These are phyloP conservation scores for Coleophora flavipennella DNA, from an alignment of 2,888 invertebrate genomes.

Conservation along the genomic window DNA sequence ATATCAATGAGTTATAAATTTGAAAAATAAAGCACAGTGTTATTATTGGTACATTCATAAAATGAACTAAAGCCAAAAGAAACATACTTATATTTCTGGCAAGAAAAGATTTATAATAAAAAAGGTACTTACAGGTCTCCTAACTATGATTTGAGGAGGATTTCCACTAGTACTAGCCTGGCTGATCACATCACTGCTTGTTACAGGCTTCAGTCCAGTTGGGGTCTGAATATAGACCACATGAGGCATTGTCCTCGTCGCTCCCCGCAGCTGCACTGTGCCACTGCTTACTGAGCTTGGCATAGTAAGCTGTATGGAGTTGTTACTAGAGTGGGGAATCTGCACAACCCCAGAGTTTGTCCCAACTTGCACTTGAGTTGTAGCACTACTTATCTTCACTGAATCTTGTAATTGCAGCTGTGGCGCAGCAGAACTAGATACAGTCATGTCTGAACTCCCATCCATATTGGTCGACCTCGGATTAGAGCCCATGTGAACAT, in stretches of 20 bases:
- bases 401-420: slow-evolving; percentile 49
- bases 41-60: too few relatives aligned
- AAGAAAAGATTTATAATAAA: neutral
- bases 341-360: slow-evolving; percentile 47
- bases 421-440: slow-evolving; percentile 41
- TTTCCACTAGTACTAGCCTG: slow-evolving; percentile 65
- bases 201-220: slow-evolving; percentile 60
- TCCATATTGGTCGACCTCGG: slow-evolving; percentile 43
- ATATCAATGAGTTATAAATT: too few relatives aligned
- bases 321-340: slow-evolving; percentile 50
- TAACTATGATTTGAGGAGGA: slow-evolving; percentile 65
- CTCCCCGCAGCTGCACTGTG: slow-evolving; percentile 40
- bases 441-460: slow-evolving; percentile 42
- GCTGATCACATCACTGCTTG: slow-evolving; percentile 59
- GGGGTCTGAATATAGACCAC: slow-evolving; percentile 75
- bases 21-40: too few relatives aligned
- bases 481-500: slow-evolving; percentile 63
- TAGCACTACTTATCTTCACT: slow-evolving; percentile 46
- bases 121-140: slow-evolving; percentile 59
- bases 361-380: slow-evolving; percentile 56
- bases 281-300: slow-evolving; percentile 29
- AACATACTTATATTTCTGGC: too few relatives aligned
- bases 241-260: slow-evolving; percentile 61
- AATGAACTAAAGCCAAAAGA: too few relatives aligned
- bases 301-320: slow-evolving; percentile 47